Conservation (phyloP, 2,113 vertebrate genomes). For the Bubo bubo region DNA sequence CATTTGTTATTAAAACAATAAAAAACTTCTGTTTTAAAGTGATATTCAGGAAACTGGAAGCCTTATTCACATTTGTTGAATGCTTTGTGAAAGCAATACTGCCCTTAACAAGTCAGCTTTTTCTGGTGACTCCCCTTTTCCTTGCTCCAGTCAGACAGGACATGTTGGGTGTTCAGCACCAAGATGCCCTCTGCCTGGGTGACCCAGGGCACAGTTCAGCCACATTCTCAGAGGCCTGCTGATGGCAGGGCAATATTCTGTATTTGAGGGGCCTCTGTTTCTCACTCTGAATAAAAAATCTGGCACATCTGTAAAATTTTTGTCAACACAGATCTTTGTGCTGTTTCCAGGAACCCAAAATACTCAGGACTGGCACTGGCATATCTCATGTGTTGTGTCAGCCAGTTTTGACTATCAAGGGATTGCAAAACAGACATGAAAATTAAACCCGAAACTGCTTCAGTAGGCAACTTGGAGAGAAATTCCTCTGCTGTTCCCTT, state of each 20-base stretch:
- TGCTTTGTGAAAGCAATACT: neutral
- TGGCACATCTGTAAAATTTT: neutral
- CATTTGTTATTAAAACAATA: neutral
- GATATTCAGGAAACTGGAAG: neutral
- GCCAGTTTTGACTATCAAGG: constrained; percentile 53
- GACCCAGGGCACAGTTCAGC: neutral
- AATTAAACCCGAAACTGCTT: constrained; percentile 41
- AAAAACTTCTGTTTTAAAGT: neutral
- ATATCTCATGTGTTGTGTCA: constrained; percentile 57
- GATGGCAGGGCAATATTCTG: neutral
- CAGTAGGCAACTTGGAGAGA: constrained; percentile 21
- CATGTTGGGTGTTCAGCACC: fast-evolving
- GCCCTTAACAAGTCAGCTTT: neutral
- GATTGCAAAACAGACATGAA: constrained; percentile 53
- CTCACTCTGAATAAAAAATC: neutral
- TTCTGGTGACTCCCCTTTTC: neutral
- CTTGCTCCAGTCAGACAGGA: neutral
- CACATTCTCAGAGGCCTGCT: neutral
- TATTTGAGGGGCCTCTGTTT: neutral
- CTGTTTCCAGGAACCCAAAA: constrained; percentile 20
- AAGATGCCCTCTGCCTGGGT: neutral
- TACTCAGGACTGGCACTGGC: neutral
- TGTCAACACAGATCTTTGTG: constrained; percentile 20
- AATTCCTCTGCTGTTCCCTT: constrained; percentile 23
- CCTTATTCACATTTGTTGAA: neutral